Evolutionary conservation across 2,797 vertebrate species (phyloP).

Genomic region (Acrossocheilus fasciatus): DNA sequence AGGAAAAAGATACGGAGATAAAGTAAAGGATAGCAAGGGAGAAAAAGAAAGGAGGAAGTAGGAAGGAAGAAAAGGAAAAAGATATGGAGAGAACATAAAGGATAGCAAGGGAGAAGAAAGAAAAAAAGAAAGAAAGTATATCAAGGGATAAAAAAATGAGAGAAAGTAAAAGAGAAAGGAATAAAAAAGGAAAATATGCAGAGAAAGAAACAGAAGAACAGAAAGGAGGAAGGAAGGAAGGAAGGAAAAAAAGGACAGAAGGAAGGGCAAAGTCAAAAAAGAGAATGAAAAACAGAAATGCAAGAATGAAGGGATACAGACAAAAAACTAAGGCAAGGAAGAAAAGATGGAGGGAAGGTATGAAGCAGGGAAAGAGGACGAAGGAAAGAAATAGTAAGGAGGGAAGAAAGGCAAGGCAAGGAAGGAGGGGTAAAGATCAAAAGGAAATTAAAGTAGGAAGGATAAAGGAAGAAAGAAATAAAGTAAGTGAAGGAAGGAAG

Average conservation of each 20-base stretch:
- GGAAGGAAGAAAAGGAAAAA: not conserved
- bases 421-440: not conserved
- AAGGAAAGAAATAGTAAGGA: not conserved
- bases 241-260: too few species aligned
- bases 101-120: constrained; percentile 38
- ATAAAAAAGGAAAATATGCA: not conserved
- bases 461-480: not conserved
- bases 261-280: not conserved
- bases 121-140: too few species aligned
- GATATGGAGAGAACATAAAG: not conserved
- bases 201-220: not conserved
- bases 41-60: not conserved
- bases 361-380: not conserved
- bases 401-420: not conserved
- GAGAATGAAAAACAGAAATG: not conserved
- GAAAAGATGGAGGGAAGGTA: not conserved
- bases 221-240: not conserved
- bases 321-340: too few species aligned
- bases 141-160: too few species aligned
- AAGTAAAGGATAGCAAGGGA: constrained; percentile 37
- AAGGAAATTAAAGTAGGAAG: not conserved
- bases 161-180: too few species aligned
- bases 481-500: not conserved
- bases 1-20: not conserved
- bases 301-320: too few species aligned